Evolutionary conservation across 2,888 invertebrate genomes (phyloP), one percentile per base, ranked within the genome.

Genomic region (Keiferia lycopersicella): DNA sequence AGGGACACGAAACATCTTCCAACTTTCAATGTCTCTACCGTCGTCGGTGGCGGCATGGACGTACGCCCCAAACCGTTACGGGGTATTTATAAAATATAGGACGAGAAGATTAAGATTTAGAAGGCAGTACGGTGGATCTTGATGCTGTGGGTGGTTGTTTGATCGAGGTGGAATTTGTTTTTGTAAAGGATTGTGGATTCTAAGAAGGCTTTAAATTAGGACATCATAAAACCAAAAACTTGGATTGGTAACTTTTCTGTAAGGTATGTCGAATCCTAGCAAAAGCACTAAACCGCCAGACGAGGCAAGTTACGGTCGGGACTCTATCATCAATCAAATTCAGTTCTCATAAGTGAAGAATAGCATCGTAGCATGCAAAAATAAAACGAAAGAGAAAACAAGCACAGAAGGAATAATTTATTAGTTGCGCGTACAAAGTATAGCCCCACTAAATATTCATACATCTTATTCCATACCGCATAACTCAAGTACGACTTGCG

Each of bases 31-130:
- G 4, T 34, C 16, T 34, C 30, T 11, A 34, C 26, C 10, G 16
- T 1, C 34, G 14, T 16, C 51, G 22, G 30, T 56, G 26, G 26
- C 26, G 30, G 56, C 34, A 57, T 56, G n/a, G 34, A 12, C 38
- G 62, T 56, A 41, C 62, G 62, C 64, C 64, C 62, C 38, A 26
- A 53, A 65, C 65, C 65, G 65, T 65, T 65, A 64, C 50, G 57
- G 30, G n/a, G 57, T 59, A 59, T 62, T 65, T 65, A 62, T 65
- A 65, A 62, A 48, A 65, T 65, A 65, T 65, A 62, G 65, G 59
- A 58, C 62, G 58, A 34, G 22, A 56, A 58, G 50, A 65, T 53
- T 38, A 60, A 58, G 58, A 64, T 64, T 39, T 34, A 57, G 57
- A 57, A 58, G 41, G 57, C 56, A 30, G 56, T 26, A 30, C 45